phyloP scores from a whole-genome alignment of 2,888 invertebrate species.

The Bellardia pandia region DNA sequence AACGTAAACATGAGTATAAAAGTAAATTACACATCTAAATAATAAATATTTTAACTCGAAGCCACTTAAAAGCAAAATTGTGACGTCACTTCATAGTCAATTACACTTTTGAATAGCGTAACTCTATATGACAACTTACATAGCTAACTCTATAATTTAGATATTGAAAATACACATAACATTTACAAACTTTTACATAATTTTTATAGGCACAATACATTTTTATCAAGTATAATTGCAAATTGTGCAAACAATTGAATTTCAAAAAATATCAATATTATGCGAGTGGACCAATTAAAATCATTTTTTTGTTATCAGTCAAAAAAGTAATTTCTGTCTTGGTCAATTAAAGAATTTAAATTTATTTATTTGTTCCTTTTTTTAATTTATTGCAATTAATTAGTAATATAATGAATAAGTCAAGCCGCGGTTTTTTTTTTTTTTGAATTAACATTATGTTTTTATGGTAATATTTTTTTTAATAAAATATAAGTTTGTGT shows the following conservation, averaged over 20 bases:
- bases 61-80: constrained; percentile 8
- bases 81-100: constrained; percentile 39
- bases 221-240: constrained; percentile 3
- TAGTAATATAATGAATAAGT: neutral
- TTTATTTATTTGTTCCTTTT: neutral
- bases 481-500: neutral
- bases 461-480: neutral
- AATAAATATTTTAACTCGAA: neutral
- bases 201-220: constrained; percentile 18
- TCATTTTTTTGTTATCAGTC: neutral
- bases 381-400: neutral
- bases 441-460: neutral
- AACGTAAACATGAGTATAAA: constrained; percentile 5
- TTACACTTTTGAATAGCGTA: constrained; percentile 41
- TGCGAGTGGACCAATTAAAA: neutral
- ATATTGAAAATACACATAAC: constrained; percentile 7
- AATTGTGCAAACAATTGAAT: neutral
- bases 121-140: constrained; percentile 26
- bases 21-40: neutral
- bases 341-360: neutral
- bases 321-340: neutral
- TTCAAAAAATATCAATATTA: neutral
- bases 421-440: neutral
- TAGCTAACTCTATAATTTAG: neutral
- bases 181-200: neutral